Base-by-base conservation (phyloP, 1,140 invertebrate genomes). In the Mamestra configurata region DNA sequence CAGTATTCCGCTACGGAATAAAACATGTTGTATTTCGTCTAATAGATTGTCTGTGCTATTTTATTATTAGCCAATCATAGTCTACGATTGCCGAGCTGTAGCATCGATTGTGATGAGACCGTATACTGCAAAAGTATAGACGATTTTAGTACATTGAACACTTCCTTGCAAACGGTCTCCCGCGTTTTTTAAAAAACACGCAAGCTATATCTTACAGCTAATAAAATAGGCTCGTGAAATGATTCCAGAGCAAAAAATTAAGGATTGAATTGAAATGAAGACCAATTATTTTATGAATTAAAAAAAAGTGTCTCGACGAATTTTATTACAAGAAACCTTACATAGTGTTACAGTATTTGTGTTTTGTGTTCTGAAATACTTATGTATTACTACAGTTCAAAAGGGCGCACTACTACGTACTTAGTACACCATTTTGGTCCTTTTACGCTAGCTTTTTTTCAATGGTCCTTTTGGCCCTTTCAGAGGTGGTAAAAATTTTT, bases 21-120 rank as follows among this genome's bases (percentile, higher is more conserved):
- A 61, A 72, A 72, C 40, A 66, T 20, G 49, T 57, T 20, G 35
- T 79, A 40, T 82, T 49, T 75, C 76, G 53, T 75, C 80, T 49
- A 79, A 79, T 82, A 70, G 76, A 55, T 70, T 31, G 18, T 68
- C 72, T 68, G 61, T 77, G 27, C 55, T 72, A 66, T 77, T 77
- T 77, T 37, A 53, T 66, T 70, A 64, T 77, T 61, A 80, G 40
- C 79, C 82, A 80, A 83, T 80, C 78, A 72, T 64, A 55, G 53
- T 13, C 27, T 59, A 70, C 68, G 53, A 46, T 75, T 79, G 4
- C 10, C 24, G 20, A 61, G 68, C 40, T 72, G 66, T 35, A 43
- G 71, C 55, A 80, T 80, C 73, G 79, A 80, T 80, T 80, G 72
- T 80, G 46, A 73, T 57, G 71, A 57, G 71, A 73, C 18, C 27